A percentile compares a stretch with the other conserved stretches of the same genome.
phyloP scores from a whole-genome alignment of 2,113 vertebrate species.

The Ciconia stormi region DNA sequence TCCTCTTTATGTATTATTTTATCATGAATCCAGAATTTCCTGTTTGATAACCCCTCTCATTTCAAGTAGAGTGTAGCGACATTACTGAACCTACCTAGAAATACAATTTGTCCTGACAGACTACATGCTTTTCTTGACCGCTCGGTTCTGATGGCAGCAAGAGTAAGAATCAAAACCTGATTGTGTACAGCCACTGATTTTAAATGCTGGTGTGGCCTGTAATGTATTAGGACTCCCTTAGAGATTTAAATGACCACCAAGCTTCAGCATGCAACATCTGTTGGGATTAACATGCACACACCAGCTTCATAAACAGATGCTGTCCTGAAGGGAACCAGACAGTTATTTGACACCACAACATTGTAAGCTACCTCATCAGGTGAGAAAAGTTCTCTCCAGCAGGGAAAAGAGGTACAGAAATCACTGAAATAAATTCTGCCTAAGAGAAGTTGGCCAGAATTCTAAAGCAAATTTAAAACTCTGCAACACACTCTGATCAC shows the following conservation, averaged over 20 bases:
- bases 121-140: not conserved
- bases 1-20: not conserved
- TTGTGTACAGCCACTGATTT: not conserved
- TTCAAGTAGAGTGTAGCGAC: not conserved
- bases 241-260: not conserved
- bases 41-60: not conserved
- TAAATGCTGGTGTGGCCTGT: not conserved
- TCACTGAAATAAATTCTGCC: not conserved
- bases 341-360: not conserved
- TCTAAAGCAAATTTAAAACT: not conserved
- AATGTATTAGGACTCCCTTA: not conserved
- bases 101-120: not conserved
- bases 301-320: not conserved
- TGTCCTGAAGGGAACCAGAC: not conserved
- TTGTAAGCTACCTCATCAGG: not conserved
- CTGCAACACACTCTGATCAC: not conserved
- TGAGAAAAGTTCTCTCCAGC: not conserved
- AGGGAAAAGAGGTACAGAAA: not conserved
- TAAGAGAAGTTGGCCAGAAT: not conserved
- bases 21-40: not conserved
- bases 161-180: not conserved
- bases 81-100: not conserved
- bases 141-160: not conserved
- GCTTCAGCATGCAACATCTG: not conserved
- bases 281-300: not conserved